Base-by-base conservation (phyloP, 1,140 invertebrate species). In the Pararge aegeria region DNA sequence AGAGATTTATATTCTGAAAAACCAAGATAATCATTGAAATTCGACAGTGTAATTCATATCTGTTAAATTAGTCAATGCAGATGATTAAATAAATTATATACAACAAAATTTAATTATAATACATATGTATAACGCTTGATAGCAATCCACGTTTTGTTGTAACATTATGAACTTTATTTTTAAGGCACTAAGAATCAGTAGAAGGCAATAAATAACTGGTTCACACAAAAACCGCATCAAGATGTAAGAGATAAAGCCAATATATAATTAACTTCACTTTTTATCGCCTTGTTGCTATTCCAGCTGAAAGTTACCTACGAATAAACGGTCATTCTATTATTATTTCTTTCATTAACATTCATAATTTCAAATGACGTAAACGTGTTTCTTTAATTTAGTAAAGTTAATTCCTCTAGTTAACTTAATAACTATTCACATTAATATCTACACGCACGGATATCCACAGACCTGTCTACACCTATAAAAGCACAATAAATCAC, bases 261-360 rank as follows among this genome's bases (percentile, higher is more conserved):
- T 56, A 53, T 54, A 37, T 64, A 58, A 64, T 64, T 64, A 64
- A 58, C 15, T 57, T 34, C 42, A 48, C 16, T 57, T 55, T 62
- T 58, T 58, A 61, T 61, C 52, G 44, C 44, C 53, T 55, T 21
- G 44, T 61, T 49, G 16, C 46, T 61, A 50, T 55, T 55, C 52
- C 52, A 61, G 53, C 59, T 61, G 59, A 55, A 61, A 54, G 30
- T 46, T 55, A 48, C 34, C 15, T 15, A 50, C 42, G 34, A 61
- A 50, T 38, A 61, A 55, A 55, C 30, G 19, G 13, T 38, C 51
- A 48, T 61, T 61, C 15, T 50, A 48, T 50, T 50, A 50, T 55
- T 50, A 55, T 55, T 61, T 61, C 19, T 37, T 49, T 52, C 16
- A 42, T 61, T 55, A 55, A 50, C 21, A 48, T 55, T 51, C 52